A percentile compares a stretch with the other conserved stretches of the same genome.
Evolutionary conservation across 2,113 vertebrate species (phyloP).

Genomic region (Myiozetetes cayanensis): DNA sequence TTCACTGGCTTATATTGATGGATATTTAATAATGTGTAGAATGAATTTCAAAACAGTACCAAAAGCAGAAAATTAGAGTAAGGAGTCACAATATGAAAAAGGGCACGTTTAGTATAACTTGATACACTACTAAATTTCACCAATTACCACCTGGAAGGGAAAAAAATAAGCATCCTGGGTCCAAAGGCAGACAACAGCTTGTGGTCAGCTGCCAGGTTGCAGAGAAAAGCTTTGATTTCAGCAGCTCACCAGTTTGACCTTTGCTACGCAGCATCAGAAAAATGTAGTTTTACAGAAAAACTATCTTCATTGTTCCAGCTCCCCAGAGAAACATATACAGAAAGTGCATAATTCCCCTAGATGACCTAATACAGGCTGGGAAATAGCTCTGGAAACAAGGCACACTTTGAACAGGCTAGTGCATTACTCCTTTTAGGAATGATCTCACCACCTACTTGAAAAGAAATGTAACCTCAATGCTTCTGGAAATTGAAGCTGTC

Average conservation of each 20-base stretch:
- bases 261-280: not conserved
- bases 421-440: not conserved
- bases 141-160: not conserved
- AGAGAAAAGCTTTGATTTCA: not conserved
- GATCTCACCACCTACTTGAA: not conserved
- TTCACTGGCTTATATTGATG: not conserved
- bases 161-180: not conserved
- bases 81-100: not conserved
- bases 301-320: not conserved
- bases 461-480: not conserved
- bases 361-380: not conserved
- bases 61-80: not conserved
- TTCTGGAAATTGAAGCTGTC: constrained; percentile 22
- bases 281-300: not conserved
- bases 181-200: not conserved
- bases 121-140: not conserved
- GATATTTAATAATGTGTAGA: not conserved
- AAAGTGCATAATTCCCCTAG: not conserved
- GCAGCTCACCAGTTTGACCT: not conserved
- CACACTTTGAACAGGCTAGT: not conserved
- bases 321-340: not conserved
- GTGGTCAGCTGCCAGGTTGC: not conserved
- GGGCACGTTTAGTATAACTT: not conserved
- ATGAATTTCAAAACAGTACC: not conserved
- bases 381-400: not conserved